A percentile compares a stretch with the other conserved stretches of the same genome.
Evolutionary conservation across 2,113 vertebrate species (phyloP).

Genomic region (Chitala chitala): DNA sequence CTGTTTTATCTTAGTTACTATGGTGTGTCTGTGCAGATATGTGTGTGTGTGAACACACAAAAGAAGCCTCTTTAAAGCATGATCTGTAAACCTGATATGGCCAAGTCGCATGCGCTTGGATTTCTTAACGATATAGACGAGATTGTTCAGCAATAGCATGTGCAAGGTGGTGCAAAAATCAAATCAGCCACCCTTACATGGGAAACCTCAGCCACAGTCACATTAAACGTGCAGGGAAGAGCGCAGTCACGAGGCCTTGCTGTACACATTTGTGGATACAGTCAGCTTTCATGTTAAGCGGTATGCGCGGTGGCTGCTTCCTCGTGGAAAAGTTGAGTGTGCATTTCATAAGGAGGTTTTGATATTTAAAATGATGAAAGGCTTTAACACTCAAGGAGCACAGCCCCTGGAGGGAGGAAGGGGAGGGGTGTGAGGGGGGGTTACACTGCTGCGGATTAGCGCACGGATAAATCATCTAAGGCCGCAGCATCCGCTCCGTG

Average conservation of each 20-base stretch:
- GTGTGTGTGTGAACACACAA: too few relatives aligned
- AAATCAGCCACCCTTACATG: background rate
- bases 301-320: conserved; percentile 23
- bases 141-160: background rate
- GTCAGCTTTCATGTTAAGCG: conserved; percentile 26
- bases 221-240: background rate
- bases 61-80: too few relatives aligned
- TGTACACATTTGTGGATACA: conserved; percentile 6
- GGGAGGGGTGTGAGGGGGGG: conserved; percentile 39
- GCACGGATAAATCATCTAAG: conserved; percentile 62
- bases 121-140: background rate
- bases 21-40: too few relatives aligned
- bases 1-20: too few relatives aligned
- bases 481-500: conserved; percentile 61
- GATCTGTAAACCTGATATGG: too few relatives aligned
- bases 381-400: conserved; percentile 26
- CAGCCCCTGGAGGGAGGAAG: conserved; percentile 28
- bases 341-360: conserved; percentile 33
- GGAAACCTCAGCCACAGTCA: background rate
- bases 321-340: conserved; percentile 29
- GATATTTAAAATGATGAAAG: conserved; percentile 51
- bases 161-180: background rate
- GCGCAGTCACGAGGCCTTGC: background rate
- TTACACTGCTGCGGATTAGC: conserved; percentile 49
- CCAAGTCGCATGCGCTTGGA: too few relatives aligned